Conservation (phyloP, 1,140 invertebrate species). For the Ruditapes philippinarum region DNA sequence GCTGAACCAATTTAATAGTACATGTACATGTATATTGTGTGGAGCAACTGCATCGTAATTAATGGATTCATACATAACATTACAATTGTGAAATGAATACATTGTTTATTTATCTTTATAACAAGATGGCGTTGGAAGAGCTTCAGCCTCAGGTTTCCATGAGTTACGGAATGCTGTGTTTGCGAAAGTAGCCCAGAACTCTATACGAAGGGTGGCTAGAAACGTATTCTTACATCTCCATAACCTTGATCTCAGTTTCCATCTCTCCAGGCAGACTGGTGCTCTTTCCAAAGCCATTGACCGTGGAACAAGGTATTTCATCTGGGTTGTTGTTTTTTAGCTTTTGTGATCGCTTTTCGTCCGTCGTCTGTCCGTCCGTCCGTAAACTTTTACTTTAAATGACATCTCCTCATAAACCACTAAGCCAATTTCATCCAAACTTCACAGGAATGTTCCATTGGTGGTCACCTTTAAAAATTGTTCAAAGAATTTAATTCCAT, state of each 20-base stretch:
- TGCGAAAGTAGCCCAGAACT: constrained; percentile 99
- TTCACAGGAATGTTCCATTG: too few relatives aligned
- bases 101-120: too few relatives aligned
- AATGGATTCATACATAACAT: background rate
- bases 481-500: too few relatives aligned
- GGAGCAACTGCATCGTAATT: background rate
- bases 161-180: constrained; percentile 99
- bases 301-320: constrained; percentile 87
- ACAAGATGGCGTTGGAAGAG: constrained; percentile 96
- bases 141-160: constrained; percentile 96
- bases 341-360: too few relatives aligned
- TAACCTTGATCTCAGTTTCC: constrained; percentile 97
- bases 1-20: too few relatives aligned
- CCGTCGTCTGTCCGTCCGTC: too few relatives aligned
- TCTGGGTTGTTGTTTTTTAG: too few relatives aligned
- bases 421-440: too few relatives aligned
- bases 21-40: background rate
- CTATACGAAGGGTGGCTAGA: constrained; percentile 96
- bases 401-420: too few relatives aligned
- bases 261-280: constrained; percentile 97
- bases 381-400: too few relatives aligned
- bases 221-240: constrained; percentile 99
- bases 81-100: background rate
- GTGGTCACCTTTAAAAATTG: too few relatives aligned
- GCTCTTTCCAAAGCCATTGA: constrained; percentile 92